These are phyloP conservation scores for Dendronephthya gigantea DNA, from an alignment of 64 coral and sea anemone species.

Conservation along the genomic window DNA sequence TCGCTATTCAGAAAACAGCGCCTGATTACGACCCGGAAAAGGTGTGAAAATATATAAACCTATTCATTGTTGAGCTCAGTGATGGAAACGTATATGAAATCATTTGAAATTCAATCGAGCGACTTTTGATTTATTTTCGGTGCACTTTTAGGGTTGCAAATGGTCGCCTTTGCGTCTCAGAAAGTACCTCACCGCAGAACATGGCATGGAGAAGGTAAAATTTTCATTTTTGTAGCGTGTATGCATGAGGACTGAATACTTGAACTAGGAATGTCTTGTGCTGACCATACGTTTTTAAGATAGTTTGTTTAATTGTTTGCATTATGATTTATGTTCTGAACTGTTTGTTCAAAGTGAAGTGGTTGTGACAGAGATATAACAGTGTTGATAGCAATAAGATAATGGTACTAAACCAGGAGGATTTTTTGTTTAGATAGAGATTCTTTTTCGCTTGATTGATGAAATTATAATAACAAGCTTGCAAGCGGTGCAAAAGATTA, in stretches of 20 bases:
- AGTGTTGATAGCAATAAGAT: too few relatives aligned
- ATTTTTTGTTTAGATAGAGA: slow-evolving; percentile 48
- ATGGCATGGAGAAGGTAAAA: slow-evolving; percentile 60
- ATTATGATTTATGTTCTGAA: too few relatives aligned
- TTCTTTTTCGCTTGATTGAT: slow-evolving; percentile 61
- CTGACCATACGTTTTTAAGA: too few relatives aligned
- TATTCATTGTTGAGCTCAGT: too few relatives aligned
- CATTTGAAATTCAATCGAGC: neutral
- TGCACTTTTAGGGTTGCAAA: slow-evolving; percentile 62
- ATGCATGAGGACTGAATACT: too few relatives aligned
- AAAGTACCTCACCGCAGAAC: slow-evolving; percentile 69
- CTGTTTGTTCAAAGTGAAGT: too few relatives aligned
- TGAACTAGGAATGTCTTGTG: too few relatives aligned
- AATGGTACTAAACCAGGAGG: too few relatives aligned
- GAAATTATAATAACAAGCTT: slow-evolving; percentile 86
- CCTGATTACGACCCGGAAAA: slow-evolving; percentile 96
- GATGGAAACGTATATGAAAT: neutral
- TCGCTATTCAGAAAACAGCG: slow-evolving; percentile 97
- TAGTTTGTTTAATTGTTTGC: too few relatives aligned
- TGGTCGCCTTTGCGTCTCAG: slow-evolving; percentile 84
- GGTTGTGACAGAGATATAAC: too few relatives aligned
- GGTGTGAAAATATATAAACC: neutral
- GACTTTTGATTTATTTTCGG: neutral
- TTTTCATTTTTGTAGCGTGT: too few relatives aligned
- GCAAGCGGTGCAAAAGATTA: slow-evolving; percentile 93